Evolutionary conservation across 2,888 invertebrate species (phyloP).

Genomic region (Phaonia tiefii): DNA sequence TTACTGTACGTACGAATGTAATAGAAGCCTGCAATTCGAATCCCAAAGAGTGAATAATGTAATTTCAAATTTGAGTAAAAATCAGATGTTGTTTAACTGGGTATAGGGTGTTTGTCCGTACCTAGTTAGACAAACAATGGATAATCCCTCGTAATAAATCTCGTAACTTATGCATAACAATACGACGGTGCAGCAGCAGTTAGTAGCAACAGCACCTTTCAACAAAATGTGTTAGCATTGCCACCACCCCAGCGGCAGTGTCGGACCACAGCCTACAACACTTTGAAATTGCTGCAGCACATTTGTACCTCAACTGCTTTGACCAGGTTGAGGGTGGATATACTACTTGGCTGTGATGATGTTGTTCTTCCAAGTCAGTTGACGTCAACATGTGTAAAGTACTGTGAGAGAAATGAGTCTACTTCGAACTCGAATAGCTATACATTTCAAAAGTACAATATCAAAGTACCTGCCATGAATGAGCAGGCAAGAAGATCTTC

Average conservation of each 20-base stretch:
- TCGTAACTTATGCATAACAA: constrained; percentile 72
- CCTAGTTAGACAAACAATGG: constrained; percentile 71
- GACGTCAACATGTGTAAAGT: no score
- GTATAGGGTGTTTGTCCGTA: constrained; percentile 1
- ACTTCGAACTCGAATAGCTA: no score
- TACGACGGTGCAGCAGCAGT: constrained; percentile 6
- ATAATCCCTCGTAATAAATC: constrained; percentile 76
- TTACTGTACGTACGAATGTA: no score
- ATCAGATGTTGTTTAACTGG: not conserved
- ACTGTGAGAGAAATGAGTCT: no score
- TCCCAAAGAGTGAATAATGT: not conserved
- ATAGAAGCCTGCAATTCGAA: not conserved
- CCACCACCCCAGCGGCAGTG: constrained; percentile 26
- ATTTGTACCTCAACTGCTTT: not conserved
- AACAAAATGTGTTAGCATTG: constrained; percentile 10
- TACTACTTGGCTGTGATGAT: constrained; percentile 35
- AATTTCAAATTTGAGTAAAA: not conserved
- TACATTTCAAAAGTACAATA: no score
- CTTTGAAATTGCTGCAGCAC: not conserved
- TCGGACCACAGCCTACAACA: constrained; percentile 34
- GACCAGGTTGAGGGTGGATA: no score
- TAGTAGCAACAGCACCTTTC: not conserved
- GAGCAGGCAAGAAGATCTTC: no score
- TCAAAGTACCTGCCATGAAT: no score
- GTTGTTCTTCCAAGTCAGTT: no score